Evolutionary conservation across 2,797 vertebrate genomes (phyloP).

Genomic region (Scleropages formosus): DNA sequence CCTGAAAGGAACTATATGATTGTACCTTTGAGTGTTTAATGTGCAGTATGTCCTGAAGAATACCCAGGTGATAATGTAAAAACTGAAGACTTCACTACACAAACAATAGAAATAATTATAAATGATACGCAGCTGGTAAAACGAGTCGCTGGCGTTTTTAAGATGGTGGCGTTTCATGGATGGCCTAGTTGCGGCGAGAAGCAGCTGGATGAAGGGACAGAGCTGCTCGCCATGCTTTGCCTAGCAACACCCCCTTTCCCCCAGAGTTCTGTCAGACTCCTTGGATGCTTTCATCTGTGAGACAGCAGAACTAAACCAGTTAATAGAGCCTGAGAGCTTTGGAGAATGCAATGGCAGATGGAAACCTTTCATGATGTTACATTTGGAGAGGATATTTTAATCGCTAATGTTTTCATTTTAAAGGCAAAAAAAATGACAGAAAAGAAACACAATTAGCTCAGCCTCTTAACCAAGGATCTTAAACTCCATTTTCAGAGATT

Average conservation of each 20-base stretch:
- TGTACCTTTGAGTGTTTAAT: not conserved
- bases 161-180: not conserved
- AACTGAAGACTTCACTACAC: too few relatives aligned
- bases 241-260: slow-evolving; percentile 3
- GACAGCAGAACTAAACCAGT: slow-evolving; percentile 10
- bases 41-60: too few relatives aligned
- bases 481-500: not conserved
- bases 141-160: too few relatives aligned
- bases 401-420: not conserved
- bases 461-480: not conserved
- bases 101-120: too few relatives aligned
- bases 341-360: slow-evolving; percentile 9
- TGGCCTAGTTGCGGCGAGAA: too few relatives aligned
- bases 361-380: not conserved
- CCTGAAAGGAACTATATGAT: too few relatives aligned
- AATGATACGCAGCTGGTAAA: too few relatives aligned
- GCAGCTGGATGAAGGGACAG: not conserved
- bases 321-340: slow-evolving; percentile 19
- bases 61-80: too few relatives aligned
- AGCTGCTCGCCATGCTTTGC: slow-evolving; percentile 9
- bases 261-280: not conserved
- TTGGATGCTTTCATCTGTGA: slow-evolving; percentile 17
- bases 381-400: not conserved
- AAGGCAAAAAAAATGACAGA: not conserved
- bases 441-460: not conserved